These are phyloP conservation scores for Crocidura indochinensis DNA, from an alignment of 2,797 vertebrate genomes.

Conservation along the genomic window DNA sequence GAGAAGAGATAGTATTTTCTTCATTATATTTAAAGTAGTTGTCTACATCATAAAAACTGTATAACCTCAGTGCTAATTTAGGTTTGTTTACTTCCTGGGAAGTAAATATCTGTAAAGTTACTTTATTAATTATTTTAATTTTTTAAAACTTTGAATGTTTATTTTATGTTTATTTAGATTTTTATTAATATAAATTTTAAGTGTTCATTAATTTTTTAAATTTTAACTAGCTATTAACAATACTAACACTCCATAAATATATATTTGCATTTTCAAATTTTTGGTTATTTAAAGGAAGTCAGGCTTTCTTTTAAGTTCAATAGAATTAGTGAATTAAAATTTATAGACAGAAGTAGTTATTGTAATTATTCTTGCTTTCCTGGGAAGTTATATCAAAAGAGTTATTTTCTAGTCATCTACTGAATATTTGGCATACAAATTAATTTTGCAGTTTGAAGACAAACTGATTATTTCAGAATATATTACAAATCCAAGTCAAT, in stretches of 20 bases:
- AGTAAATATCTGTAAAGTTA: slow-evolving; percentile 50
- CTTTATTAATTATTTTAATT: slow-evolving; percentile 14
- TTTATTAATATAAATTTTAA: background rate
- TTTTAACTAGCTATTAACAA: background rate
- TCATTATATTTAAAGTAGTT: background rate
- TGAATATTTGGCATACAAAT: slow-evolving; percentile 13
- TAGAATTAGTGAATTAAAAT: slow-evolving; percentile 11
- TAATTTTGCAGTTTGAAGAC: slow-evolving; percentile 37
- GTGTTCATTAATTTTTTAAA: background rate
- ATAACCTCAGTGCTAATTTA: background rate
- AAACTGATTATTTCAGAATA: slow-evolving; percentile 45
- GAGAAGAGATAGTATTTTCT: slow-evolving; percentile 13
- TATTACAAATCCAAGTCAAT: slow-evolving; percentile 30
- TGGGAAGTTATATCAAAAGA: background rate
- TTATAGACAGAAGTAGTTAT: slow-evolving; percentile 23
- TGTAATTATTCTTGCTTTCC: slow-evolving; percentile 51
- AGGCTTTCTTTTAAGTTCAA: slow-evolving; percentile 51
- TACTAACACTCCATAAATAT: background rate
- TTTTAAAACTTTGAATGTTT: slow-evolving; percentile 24
- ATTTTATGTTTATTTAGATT: background rate
- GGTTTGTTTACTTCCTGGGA: slow-evolving; percentile 38
- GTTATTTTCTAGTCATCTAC: background rate
- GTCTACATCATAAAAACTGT: background rate
- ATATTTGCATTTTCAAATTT: slow-evolving; percentile 29
- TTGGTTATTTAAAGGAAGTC: slow-evolving; percentile 33